Evolutionary conservation across 2,797 vertebrate genomes (phyloP).

Genomic region (Onychomys torridus): DNA sequence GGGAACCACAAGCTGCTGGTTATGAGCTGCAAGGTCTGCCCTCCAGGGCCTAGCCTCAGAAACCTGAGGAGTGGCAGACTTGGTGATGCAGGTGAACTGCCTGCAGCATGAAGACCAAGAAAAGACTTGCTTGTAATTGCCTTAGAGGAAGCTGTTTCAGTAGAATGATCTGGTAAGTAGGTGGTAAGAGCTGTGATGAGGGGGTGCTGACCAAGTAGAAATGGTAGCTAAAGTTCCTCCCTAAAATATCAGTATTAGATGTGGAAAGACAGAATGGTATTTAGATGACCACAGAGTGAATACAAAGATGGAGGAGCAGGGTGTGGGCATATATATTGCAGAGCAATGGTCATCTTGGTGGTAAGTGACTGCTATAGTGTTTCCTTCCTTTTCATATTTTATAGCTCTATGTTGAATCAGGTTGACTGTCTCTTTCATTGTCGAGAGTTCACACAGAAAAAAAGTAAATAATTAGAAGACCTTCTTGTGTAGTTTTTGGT

Average conservation of each 20-base stretch:
- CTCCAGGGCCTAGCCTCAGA: not conserved
- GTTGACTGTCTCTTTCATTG: constrained; percentile 56
- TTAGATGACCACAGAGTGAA: not conserved
- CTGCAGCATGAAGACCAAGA: not conserved
- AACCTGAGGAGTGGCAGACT: not conserved
- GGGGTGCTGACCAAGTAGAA: not conserved
- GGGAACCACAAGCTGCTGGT: not conserved
- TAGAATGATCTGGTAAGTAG: not conserved
- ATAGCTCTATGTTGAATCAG: constrained; percentile 25
- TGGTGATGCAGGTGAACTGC: not conserved
- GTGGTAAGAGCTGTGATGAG: not conserved
- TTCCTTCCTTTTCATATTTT: constrained; percentile 64
- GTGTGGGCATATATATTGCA: not conserved
- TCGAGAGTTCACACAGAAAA: constrained; percentile 53
- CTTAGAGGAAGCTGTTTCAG: not conserved
- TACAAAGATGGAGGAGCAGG: not conserved
- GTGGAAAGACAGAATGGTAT: not conserved
- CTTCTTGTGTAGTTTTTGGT: constrained; percentile 53
- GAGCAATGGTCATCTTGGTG: constrained; percentile 9
- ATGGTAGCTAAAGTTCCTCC: not conserved
- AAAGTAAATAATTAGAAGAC: constrained; percentile 51
- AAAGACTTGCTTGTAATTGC: not conserved
- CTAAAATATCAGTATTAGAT: not conserved
- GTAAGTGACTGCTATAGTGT: not conserved
- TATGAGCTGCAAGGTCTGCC: not conserved